Evolutionary conservation across 2,888 invertebrate species (phyloP).

Genomic region (Boloria selene): DNA sequence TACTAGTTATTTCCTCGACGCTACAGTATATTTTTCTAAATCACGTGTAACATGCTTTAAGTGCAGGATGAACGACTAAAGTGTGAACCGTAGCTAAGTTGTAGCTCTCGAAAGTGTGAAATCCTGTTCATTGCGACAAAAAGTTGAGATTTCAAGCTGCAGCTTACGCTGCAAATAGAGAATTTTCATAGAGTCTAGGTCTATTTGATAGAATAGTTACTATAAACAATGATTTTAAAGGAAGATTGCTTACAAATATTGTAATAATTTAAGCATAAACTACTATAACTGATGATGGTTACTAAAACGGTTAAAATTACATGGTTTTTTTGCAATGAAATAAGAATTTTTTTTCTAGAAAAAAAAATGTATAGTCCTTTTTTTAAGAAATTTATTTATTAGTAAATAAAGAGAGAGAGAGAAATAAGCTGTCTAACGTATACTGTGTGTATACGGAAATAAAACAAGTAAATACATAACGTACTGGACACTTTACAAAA

Average conservation of each 20-base stretch:
- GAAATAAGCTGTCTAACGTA: too few relatives aligned
- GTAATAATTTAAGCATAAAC: too few relatives aligned
- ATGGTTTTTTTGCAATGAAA: too few relatives aligned
- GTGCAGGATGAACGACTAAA: conserved; percentile 33
- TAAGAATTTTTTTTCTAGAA: too few relatives aligned
- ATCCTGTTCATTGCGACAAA: conserved; percentile 54
- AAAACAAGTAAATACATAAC: not conserved
- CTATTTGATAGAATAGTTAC: not conserved
- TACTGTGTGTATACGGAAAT: not conserved
- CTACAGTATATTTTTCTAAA: conserved; percentile 17
- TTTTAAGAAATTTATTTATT: too few relatives aligned
- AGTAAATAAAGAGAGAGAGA: too few relatives aligned
- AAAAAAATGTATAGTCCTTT: too few relatives aligned
- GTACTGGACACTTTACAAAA: conserved; percentile 5
- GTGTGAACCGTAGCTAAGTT: conserved; percentile 52
- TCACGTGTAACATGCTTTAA: not conserved
- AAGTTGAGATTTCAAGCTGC: conserved; percentile 49
- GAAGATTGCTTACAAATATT: not conserved
- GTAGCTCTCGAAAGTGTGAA: conserved; percentile 62
- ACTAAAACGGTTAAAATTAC: too few relatives aligned
- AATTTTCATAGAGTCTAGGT: conserved; percentile 13
- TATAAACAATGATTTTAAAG: not conserved
- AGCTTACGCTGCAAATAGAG: conserved; percentile 9
- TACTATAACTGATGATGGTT: too few relatives aligned
- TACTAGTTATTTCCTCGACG: not conserved